phyloP scores from a whole-genome alignment of 2,888 invertebrate species.

The Microctonus aethiopoides region DNA sequence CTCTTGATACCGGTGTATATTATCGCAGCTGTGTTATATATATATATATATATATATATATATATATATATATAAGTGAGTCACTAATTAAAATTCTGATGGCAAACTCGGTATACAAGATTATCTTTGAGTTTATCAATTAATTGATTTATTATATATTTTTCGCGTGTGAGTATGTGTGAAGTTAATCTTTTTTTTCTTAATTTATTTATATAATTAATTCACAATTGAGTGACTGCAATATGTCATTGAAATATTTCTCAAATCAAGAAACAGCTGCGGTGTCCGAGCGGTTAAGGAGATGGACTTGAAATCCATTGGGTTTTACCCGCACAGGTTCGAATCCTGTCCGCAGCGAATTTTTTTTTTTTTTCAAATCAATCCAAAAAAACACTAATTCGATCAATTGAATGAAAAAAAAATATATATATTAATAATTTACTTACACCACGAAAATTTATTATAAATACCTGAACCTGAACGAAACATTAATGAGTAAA shows the following conservation, averaged over 20 bases:
- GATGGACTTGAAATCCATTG: slow-evolving; percentile 67
- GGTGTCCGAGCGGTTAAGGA: slow-evolving; percentile 67
- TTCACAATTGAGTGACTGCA: no score
- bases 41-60: no score
- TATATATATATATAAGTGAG: no score
- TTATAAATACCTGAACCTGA: no score
- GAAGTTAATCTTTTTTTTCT: no score
- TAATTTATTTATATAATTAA: no score
- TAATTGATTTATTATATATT: slow-evolving; percentile 10
- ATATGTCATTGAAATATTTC: neutral
- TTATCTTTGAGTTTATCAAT: slow-evolving; percentile 24
- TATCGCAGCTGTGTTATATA: no score
- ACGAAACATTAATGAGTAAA: no score
- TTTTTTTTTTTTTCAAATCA: slow-evolving; percentile 50
- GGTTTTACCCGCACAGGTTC: slow-evolving; percentile 67
- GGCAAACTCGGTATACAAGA: slow-evolving; percentile 14
- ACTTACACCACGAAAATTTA: no score
- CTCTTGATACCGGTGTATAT: neutral
- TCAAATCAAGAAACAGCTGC: slow-evolving; percentile 56
- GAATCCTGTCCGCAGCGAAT: slow-evolving; percentile 66
- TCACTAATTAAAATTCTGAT: slow-evolving; percentile 56
- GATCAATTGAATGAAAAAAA: slow-evolving; percentile 9
- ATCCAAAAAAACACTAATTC: no score
- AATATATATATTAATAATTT: neutral
- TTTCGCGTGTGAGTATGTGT: no score